Evolutionary conservation across 2,888 invertebrate genomes (phyloP).

Genomic region (Notocelia uddmanniana): DNA sequence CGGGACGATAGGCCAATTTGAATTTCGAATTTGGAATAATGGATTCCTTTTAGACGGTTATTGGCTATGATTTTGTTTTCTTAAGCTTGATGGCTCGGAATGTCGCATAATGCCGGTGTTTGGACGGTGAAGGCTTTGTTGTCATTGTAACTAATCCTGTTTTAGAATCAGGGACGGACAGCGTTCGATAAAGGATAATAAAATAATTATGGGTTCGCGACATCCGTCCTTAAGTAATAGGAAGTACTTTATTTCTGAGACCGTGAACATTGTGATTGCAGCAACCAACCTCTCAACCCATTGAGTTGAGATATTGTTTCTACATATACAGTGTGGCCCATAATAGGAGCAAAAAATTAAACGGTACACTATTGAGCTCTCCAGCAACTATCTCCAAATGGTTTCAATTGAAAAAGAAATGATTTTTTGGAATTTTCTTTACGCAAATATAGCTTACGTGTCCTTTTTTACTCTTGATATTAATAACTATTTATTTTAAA

Average conservation of each 20-base stretch:
- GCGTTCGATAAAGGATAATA: constrained; percentile 14
- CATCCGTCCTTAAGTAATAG: neutral
- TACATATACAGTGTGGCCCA: too few species aligned
- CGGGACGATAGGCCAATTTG: constrained; percentile 82
- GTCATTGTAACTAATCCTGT: constrained; percentile 31
- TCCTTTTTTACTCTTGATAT: too few species aligned
- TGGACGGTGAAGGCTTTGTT: constrained; percentile 34
- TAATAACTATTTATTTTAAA: too few species aligned
- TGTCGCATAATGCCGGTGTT: constrained; percentile 49
- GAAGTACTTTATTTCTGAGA: neutral
- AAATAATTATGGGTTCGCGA: constrained; percentile 29
- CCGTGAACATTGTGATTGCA: neutral
- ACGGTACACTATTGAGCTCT: too few species aligned
- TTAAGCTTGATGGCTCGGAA: constrained; percentile 51
- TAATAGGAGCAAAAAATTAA: too few species aligned
- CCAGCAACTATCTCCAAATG: too few species aligned
- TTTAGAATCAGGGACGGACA: constrained; percentile 13
- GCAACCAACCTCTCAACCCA: neutral
- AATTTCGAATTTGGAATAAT: constrained; percentile 80
- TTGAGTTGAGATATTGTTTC: too few species aligned
- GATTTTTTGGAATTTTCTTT: too few species aligned
- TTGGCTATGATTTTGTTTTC: constrained; percentile 74
- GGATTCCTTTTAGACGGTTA: constrained; percentile 71
- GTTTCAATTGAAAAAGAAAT: too few species aligned
- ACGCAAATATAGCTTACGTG: too few species aligned